These are phyloP conservation scores for Molossus molossus DNA, from an alignment of 2,797 vertebrate species.

Conservation along the genomic window DNA sequence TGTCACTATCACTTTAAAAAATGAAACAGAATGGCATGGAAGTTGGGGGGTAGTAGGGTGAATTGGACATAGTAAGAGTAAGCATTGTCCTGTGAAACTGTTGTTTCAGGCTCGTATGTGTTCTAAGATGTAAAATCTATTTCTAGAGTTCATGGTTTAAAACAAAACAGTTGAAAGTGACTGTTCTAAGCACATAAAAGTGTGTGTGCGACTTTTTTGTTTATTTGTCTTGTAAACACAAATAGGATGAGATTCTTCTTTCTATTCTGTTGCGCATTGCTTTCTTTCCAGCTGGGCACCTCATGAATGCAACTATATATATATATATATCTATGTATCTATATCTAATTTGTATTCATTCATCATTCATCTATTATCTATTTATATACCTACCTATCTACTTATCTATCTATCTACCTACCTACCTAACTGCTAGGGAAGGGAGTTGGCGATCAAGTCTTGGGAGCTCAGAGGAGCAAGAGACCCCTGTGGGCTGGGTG, in stretches of 20 bases:
- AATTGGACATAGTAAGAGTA: neutral
- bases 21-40: neutral
- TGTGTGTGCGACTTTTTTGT: too few relatives aligned
- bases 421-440: neutral
- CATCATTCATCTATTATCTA: neutral
- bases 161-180: neutral
- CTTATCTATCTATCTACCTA: too few relatives aligned
- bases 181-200: neutral
- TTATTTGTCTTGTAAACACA: conserved; percentile 56
- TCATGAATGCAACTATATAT: neutral
- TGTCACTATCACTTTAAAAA: conserved; percentile 25
- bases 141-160: neutral
- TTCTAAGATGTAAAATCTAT: neutral
- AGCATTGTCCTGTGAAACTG: neutral
- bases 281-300: neutral
- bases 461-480: neutral
- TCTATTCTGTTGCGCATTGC: neutral
- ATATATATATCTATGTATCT: too few relatives aligned
- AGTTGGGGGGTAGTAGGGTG: neutral
- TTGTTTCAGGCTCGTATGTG: neutral
- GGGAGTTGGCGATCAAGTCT: neutral
- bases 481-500: too few relatives aligned
- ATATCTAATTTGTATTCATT: neutral
- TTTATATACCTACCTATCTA: neutral
- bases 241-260: neutral